phyloP scores from a whole-genome alignment of 2,888 invertebrate species.

The Conops quadrifasciatus region DNA sequence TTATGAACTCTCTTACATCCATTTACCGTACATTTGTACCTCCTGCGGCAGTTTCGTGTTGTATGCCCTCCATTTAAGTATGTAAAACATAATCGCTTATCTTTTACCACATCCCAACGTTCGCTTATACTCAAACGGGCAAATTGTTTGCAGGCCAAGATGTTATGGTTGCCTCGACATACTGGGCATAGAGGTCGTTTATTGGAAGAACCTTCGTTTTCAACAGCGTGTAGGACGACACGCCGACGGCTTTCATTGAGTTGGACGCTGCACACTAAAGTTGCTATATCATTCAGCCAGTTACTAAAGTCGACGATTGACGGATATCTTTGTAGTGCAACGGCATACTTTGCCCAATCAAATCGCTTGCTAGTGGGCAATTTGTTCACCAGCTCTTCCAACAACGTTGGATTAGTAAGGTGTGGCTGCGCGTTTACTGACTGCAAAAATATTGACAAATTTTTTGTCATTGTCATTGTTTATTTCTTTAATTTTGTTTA shows the following conservation, averaged over 20 bases:
- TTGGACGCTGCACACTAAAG: background rate
- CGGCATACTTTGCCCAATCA: conserved; percentile 28
- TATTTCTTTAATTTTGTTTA: no score
- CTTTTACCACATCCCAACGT: background rate
- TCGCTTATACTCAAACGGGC: background rate
- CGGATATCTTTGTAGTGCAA: background rate
- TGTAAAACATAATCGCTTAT: background rate
- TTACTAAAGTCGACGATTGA: conserved; percentile 11
- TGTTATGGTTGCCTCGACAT: background rate
- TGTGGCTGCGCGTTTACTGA: no score
- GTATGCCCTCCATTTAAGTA: background rate
- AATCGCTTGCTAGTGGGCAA: conserved; percentile 27
- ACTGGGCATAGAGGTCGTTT: background rate
- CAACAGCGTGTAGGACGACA: background rate
- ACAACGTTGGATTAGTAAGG: conserved; percentile 23
- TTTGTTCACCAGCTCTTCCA: conserved; percentile 22
- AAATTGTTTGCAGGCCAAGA: background rate
- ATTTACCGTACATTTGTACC: background rate
- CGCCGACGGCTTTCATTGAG: background rate
- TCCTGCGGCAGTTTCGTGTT: background rate
- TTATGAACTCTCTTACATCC: background rate
- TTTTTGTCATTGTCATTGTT: conserved; percentile 1
- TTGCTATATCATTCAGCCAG: conserved; percentile 13
- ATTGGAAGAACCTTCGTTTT: background rate
- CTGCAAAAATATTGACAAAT: background rate